A percentile compares a stretch with the other conserved stretches of the same genome.
phyloP scores from a whole-genome alignment of 2,888 invertebrate genomes.

The Dicycla oo region DNA sequence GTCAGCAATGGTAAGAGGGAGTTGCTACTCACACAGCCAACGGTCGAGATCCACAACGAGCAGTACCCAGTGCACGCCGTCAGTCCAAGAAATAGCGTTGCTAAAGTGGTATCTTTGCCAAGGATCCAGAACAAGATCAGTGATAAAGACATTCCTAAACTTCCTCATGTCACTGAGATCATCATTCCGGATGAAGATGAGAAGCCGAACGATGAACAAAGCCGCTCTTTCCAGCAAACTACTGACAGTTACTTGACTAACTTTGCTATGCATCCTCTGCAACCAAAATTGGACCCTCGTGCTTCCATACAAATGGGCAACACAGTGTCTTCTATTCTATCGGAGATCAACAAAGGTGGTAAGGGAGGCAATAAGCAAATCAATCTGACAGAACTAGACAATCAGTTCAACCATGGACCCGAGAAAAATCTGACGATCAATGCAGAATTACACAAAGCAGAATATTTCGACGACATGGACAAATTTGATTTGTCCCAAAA shows the following conservation, averaged over 20 bases:
- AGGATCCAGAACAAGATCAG: conserved; percentile 87
- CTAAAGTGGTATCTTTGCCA: conserved; percentile 85
- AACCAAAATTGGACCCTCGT: conserved; percentile 87
- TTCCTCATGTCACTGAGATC: conserved; percentile 94
- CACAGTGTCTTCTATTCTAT: conserved; percentile 91
- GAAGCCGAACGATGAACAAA: conserved; percentile 82
- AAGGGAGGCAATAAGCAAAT: conserved; percentile 86
- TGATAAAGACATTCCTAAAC: conserved; percentile 92
- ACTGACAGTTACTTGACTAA: conserved; percentile 83
- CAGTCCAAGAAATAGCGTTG: conserved; percentile 84
- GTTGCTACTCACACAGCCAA: conserved; percentile 89
- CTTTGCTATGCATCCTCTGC: conserved; percentile 84
- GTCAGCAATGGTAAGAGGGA: conserved; percentile 90
- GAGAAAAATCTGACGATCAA: conserved; percentile 75
- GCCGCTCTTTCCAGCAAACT: conserved; percentile 79
- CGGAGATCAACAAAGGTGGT: conserved; percentile 90
- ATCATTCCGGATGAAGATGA: conserved; percentile 92
- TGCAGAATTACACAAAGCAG: conserved; percentile 83
- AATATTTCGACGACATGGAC: conserved; percentile 89
- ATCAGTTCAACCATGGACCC: conserved; percentile 83
- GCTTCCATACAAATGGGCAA: conserved; percentile 91
- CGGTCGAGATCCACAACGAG: conserved; percentile 89
- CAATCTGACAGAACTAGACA: conserved; percentile 85
- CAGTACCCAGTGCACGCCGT: conserved; percentile 84
- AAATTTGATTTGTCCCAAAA: conserved; percentile 93